Conservation (phyloP, 2,113 vertebrate species). For the Chrysemys picta region DNA sequence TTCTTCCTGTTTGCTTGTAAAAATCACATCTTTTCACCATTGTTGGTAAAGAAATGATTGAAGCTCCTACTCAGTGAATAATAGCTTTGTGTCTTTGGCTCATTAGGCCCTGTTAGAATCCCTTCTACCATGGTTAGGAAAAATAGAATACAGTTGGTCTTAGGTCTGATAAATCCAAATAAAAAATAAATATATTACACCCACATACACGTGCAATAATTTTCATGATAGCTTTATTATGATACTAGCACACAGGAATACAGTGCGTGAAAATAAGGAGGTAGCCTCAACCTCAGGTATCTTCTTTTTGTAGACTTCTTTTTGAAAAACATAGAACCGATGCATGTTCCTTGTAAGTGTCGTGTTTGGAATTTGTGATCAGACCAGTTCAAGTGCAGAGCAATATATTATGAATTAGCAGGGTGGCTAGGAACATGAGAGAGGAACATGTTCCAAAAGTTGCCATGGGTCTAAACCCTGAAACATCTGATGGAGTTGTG, state of each 20-base stretch:
- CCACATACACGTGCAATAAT: not conserved
- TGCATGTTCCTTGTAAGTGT: constrained; percentile 24
- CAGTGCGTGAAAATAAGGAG: not conserved
- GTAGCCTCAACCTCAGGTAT: not conserved
- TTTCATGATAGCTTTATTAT: not conserved
- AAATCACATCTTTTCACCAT: constrained; percentile 78
- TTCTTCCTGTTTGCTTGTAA: constrained; percentile 79
- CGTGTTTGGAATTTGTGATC: constrained; percentile 12
- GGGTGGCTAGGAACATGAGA: not conserved
- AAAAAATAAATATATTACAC: not conserved
- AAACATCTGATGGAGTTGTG: constrained; percentile 61
- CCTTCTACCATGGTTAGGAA: constrained; percentile 36
- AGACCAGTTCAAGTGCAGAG: not conserved
- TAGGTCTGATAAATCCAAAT: constrained; percentile 39
- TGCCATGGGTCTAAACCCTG: constrained; percentile 42
- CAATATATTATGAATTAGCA: not conserved
- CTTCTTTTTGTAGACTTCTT: not conserved
- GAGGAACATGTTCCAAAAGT: not conserved
- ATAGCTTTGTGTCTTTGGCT: constrained; percentile 63
- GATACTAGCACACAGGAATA: not conserved
- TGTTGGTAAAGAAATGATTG: constrained; percentile 54
- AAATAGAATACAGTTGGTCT: not conserved
- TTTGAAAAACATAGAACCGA: not conserved
- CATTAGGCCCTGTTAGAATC: constrained; percentile 55
- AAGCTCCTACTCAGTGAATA: constrained; percentile 38